A percentile compares a stretch with the other conserved stretches of the same genome.
phyloP scores from a whole-genome alignment of 30 jellyfish, hydroid and myxozoan species.

The Chrysaora quinquecirrha region DNA sequence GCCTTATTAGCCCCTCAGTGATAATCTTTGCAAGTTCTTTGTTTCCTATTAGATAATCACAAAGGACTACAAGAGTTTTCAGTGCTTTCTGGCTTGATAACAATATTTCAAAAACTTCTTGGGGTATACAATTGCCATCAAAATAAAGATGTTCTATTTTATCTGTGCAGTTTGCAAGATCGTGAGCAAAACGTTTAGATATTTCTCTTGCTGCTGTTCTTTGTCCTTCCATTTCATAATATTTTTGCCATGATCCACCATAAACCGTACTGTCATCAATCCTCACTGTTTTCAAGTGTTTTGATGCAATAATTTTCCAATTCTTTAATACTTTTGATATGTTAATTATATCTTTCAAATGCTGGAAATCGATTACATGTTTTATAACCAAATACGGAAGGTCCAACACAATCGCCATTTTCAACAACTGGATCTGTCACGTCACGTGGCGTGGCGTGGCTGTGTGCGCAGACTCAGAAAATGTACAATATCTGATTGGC shows the following conservation, averaged over 20 bases:
- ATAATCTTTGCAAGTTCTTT: no score
- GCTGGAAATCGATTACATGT: not conserved
- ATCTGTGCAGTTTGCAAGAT: constrained; percentile 17
- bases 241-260: constrained; percentile 9
- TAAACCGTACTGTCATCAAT: constrained; percentile 19
- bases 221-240: not conserved
- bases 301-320: not conserved
- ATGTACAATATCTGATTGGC: no score
- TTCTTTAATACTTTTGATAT: not conserved
- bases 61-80: constrained; percentile 1
- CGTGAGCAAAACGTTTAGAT: not conserved
- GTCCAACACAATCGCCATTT: no score
- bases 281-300: not conserved
- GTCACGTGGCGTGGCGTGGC: no score
- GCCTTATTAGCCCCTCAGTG: no score
- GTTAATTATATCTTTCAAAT: not conserved
- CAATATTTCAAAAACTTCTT: constrained; percentile 4
- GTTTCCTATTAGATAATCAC: no score
- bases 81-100: constrained; percentile 3
- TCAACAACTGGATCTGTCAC: no score
- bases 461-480: no score
- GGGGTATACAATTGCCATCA: not conserved
- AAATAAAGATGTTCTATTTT: not conserved
- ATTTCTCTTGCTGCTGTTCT: not conserved
- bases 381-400: not conserved